These are phyloP conservation scores for Aspidoscelis tigris DNA, from an alignment of 2,113 vertebrate species.

Conservation along the genomic window DNA sequence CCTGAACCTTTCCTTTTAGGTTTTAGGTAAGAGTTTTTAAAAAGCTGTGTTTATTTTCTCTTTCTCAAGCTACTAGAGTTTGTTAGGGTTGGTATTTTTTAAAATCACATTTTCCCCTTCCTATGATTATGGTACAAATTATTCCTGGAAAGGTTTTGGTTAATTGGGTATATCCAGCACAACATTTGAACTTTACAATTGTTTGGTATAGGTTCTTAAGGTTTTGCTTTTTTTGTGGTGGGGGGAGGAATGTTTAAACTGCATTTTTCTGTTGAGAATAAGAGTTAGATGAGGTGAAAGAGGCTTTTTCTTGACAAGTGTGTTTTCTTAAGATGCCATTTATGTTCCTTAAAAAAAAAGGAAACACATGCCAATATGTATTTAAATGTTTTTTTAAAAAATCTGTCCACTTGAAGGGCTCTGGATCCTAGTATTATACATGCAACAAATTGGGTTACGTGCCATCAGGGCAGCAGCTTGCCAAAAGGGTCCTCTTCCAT, in stretches of 20 bases:
- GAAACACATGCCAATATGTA: neutral
- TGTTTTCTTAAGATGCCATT: conserved; percentile 23
- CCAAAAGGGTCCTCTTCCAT: neutral
- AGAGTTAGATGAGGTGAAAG: neutral
- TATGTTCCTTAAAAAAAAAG: neutral
- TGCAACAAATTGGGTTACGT: neutral
- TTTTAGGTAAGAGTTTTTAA: neutral
- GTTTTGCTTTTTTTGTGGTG: neutral
- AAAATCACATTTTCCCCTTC: neutral
- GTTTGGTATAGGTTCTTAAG: neutral
- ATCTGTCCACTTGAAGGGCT: neutral
- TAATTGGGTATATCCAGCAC: neutral
- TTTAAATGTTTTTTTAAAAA: neutral
- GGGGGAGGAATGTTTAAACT: neutral
- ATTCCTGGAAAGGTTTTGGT: neutral
- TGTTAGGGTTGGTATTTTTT: neutral
- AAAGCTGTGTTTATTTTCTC: no score
- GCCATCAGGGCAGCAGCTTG: neutral
- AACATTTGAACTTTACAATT: conserved; percentile 5
- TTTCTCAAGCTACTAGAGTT: neutral
- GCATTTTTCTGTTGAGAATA: neutral
- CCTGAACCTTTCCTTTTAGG: no score
- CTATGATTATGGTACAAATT: neutral
- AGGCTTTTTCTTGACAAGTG: neutral
- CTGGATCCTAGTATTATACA: neutral